Evolutionary conservation across 1,140 invertebrate genomes (phyloP).

Genomic region (Pogonomyrmex californicus): DNA sequence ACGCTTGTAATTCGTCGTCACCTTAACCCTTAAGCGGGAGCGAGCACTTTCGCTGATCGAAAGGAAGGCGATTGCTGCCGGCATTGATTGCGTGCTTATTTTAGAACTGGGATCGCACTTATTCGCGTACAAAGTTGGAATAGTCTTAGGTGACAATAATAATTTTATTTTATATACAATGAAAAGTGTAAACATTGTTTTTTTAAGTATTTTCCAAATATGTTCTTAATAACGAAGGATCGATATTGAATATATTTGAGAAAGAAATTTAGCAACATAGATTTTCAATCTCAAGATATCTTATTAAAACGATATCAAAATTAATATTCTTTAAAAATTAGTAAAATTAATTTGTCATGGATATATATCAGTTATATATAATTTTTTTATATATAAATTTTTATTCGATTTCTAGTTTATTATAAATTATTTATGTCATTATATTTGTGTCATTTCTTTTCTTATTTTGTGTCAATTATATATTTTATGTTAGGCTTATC

Average conservation of each 20-base stretch:
- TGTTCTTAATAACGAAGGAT: not conserved
- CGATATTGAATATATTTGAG: not conserved
- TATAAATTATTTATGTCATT: slow-evolving; percentile 6
- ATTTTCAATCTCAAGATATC: not conserved
- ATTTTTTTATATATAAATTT: not conserved
- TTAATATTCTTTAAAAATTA: no score
- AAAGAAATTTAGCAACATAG: not conserved
- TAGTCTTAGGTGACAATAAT: not conserved
- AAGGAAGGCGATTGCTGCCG: not conserved
- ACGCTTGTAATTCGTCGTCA: slow-evolving; percentile 54
- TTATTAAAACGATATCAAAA: no score
- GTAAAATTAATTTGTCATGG: not conserved
- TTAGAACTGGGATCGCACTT: slow-evolving; percentile 1
- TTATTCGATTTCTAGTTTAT: not conserved
- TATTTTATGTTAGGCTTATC: not conserved
- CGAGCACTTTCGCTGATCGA: slow-evolving; percentile 41
- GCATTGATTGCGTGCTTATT: slow-evolving; percentile 29
- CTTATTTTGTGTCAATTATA: not conserved
- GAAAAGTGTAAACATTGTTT: not conserved
- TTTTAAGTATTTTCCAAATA: not conserved
- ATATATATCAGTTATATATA: not conserved
- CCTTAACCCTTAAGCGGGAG: slow-evolving; percentile 36
- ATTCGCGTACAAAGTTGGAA: not conserved
- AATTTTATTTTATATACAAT: not conserved
- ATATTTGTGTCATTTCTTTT: not conserved